Evolutionary conservation across 2,888 invertebrate species (phyloP).

Genomic region (Drosophila acutilabella): DNA sequence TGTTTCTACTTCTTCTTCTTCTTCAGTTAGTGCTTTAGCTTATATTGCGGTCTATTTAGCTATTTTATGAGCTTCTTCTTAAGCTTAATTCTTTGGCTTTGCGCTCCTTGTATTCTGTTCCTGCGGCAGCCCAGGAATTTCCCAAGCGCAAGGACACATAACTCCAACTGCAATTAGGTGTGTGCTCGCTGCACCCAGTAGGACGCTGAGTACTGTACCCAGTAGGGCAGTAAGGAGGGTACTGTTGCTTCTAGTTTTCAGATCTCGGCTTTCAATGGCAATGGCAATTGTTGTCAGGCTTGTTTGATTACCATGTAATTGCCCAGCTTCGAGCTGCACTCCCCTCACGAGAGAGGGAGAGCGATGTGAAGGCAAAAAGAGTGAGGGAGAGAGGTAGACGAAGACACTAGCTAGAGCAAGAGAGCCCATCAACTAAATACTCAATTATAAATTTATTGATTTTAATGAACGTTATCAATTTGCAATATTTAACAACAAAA

Average conservation of each 20-base stretch:
- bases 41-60: constrained; percentile 52
- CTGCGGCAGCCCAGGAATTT: constrained; percentile 64
- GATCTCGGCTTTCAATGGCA: constrained; percentile 44
- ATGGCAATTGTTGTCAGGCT: constrained; percentile 77
- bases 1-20: not conserved
- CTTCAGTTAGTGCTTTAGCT: not conserved
- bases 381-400: not conserved
- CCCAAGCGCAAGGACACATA: constrained; percentile 79
- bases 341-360: not conserved
- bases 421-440: constrained; percentile 44
- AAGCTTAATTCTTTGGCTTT: constrained; percentile 20
- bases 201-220: constrained; percentile 11
- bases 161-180: constrained; percentile 70
- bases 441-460: constrained; percentile 75
- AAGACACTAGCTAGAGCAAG: not conserved
- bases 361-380: not conserved
- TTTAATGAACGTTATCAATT: constrained; percentile 79
- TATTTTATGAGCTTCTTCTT: constrained; percentile 44
- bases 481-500: constrained; percentile 51
- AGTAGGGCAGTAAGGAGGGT: not conserved
- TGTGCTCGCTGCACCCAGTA: constrained; percentile 3
- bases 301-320: constrained; percentile 79
- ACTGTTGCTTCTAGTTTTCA: not conserved
- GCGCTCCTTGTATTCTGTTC: constrained; percentile 30
- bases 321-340: constrained; percentile 26